Conservation (phyloP, 2,113 vertebrate genomes). For the Gracilinanus agilis region DNA sequence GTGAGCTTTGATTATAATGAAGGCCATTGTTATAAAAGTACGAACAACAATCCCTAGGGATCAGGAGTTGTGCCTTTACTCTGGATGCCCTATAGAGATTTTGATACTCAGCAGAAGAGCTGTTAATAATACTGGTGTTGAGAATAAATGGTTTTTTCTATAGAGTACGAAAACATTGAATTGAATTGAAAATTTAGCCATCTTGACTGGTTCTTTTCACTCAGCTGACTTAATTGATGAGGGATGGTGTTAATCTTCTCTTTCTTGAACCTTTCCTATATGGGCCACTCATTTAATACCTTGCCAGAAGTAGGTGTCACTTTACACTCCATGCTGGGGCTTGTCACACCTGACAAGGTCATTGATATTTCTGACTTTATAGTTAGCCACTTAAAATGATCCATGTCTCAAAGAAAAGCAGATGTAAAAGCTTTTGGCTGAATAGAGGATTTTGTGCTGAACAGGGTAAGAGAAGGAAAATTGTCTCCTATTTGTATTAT, state of each 20-base stretch:
- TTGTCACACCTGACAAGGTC: not conserved
- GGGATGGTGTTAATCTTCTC: not conserved
- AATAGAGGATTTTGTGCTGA: not conserved
- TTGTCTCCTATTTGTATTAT: not conserved
- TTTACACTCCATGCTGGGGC: not conserved
- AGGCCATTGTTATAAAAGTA: too few relatives aligned
- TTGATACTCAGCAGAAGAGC: not conserved
- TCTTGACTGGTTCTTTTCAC: constrained; percentile 34
- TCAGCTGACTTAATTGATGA: not conserved
- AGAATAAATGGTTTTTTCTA: constrained; percentile 12
- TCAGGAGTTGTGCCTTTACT: not conserved
- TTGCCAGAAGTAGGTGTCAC: not conserved
- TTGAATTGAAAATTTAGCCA: constrained; percentile 9
- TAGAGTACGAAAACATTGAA: not conserved
- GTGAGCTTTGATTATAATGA: too few relatives aligned
- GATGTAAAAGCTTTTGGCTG: constrained; percentile 7
- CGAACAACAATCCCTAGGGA: not conserved
- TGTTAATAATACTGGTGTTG: not conserved
- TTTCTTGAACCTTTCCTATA: not conserved
- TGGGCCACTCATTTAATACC: not conserved
- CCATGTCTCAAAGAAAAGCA: not conserved
- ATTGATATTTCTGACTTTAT: not conserved
- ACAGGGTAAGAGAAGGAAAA: constrained; percentile 5
- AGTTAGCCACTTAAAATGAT: constrained; percentile 22
- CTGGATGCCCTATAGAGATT: not conserved